A percentile compares a stretch with the other conserved stretches of the same genome.
phyloP scores from a whole-genome alignment of 2,797 vertebrate species.

The Tragelaphus oryx region DNA sequence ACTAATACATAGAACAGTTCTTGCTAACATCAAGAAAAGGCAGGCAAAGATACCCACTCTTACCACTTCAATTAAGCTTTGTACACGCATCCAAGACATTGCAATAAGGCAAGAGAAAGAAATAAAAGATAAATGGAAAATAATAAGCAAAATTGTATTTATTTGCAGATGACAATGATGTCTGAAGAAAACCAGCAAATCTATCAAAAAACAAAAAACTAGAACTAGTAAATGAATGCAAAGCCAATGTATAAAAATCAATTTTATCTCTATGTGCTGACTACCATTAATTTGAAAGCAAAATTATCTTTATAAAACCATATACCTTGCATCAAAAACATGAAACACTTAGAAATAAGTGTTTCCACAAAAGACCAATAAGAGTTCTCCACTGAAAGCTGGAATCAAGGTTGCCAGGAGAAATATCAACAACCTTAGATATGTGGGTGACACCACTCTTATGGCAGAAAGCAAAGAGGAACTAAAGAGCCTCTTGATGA shows the following conservation, averaged over 20 bases:
- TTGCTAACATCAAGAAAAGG: neutral
- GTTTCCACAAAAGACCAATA: neutral
- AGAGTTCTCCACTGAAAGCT: neutral
- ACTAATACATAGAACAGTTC: neutral
- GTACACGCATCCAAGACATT: neutral
- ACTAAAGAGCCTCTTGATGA: neutral
- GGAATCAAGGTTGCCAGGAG: neutral
- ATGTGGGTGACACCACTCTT: neutral
- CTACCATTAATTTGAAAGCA: neutral
- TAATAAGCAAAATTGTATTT: neutral
- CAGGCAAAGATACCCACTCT: neutral
- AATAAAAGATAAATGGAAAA: neutral
- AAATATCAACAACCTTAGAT: neutral
- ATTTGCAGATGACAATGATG: neutral
- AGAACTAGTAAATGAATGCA: neutral
- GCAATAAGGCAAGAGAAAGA: neutral
- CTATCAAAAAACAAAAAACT: neutral
- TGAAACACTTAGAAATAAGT: neutral
- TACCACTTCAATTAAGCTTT: neutral
- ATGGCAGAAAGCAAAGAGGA: neutral
- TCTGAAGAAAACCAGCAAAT: neutral
- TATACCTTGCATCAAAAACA: neutral
- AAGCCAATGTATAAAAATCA: neutral
- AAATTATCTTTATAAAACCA: neutral
- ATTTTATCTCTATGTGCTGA: neutral